A percentile compares a stretch with the other conserved stretches of the same genome.
Evolutionary conservation across 2,113 vertebrate genomes (phyloP).

Genomic region (Melanocharis versteri): DNA sequence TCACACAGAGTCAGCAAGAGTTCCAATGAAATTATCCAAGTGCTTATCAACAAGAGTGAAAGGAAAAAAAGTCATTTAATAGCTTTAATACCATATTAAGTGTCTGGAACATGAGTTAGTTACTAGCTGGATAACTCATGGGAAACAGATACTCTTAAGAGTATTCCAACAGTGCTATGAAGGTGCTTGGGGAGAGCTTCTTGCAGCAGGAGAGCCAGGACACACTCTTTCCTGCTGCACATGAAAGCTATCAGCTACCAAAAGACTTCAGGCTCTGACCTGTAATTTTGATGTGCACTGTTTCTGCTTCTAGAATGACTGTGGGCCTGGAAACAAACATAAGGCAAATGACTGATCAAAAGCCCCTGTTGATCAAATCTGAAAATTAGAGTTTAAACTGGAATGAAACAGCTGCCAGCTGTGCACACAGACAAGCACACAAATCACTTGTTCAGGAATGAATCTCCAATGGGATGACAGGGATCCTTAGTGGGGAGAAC

Average conservation of each 20-base stretch:
- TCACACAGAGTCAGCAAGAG: neutral
- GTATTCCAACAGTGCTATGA: neutral
- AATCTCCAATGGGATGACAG: neutral
- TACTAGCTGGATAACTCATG: neutral
- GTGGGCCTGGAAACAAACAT: neutral
- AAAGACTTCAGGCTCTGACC: neutral
- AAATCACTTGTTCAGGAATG: neutral
- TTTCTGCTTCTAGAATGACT: neutral
- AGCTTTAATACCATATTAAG: neutral
- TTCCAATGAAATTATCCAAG: neutral
- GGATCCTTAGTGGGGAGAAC: neutral
- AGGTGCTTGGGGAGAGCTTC: neutral
- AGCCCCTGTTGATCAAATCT: too few species aligned
- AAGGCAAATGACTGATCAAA: neutral
- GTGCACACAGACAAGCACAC: neutral
- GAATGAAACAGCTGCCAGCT: neutral
- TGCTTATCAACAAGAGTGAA: neutral
- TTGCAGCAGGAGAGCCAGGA: neutral
- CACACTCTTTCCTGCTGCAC: neutral
- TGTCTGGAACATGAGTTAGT: neutral
- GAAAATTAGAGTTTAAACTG: neutral
- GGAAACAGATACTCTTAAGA: neutral
- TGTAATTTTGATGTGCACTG: neutral
- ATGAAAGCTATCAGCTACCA: neutral
- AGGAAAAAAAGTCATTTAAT: neutral